Evolutionary conservation across 2,888 invertebrate species (phyloP).

Genomic region (Polyommatus icarus): DNA sequence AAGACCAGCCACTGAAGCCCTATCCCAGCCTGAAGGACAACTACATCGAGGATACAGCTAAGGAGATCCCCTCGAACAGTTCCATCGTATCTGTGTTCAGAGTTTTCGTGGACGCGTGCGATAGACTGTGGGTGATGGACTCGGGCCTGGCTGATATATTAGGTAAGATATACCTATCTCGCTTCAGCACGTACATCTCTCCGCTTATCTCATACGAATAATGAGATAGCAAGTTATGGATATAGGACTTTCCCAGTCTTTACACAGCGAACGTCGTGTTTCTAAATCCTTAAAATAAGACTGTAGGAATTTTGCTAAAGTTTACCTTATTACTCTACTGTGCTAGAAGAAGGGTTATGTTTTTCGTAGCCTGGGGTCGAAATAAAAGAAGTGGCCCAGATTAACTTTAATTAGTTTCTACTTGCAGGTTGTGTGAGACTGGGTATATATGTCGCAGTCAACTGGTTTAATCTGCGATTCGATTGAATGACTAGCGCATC

Average conservation of each 20-base stretch:
- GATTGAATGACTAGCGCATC: too few relatives aligned
- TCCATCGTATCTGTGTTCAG: constrained; percentile 87
- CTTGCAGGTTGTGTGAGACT: too few relatives aligned
- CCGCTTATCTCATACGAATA: constrained; percentile 24
- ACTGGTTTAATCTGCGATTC: too few relatives aligned
- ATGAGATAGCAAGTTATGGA: constrained; percentile 25
- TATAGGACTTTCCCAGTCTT: constrained; percentile 22
- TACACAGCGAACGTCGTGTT: background rate
- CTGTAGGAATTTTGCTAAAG: background rate
- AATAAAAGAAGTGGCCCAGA: too few relatives aligned
- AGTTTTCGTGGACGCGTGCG: constrained; percentile 86
- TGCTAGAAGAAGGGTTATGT: too few relatives aligned
- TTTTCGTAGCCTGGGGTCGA: too few relatives aligned
- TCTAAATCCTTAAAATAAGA: background rate
- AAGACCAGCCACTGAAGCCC: constrained; percentile 86
- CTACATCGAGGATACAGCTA: constrained; percentile 81
- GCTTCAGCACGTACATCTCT: constrained; percentile 11
- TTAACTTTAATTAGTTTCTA: too few relatives aligned
- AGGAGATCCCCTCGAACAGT: constrained; percentile 76
- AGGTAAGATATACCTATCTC: constrained; percentile 62
- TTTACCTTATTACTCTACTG: background rate
- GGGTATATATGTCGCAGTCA: too few relatives aligned
- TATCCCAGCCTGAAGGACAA: constrained; percentile 91
- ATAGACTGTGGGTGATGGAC: constrained; percentile 91
- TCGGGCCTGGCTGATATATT: constrained; percentile 88